These are phyloP conservation scores for Cydia splendana DNA, from an alignment of 1,140 invertebrate genomes.

Conservation along the genomic window DNA sequence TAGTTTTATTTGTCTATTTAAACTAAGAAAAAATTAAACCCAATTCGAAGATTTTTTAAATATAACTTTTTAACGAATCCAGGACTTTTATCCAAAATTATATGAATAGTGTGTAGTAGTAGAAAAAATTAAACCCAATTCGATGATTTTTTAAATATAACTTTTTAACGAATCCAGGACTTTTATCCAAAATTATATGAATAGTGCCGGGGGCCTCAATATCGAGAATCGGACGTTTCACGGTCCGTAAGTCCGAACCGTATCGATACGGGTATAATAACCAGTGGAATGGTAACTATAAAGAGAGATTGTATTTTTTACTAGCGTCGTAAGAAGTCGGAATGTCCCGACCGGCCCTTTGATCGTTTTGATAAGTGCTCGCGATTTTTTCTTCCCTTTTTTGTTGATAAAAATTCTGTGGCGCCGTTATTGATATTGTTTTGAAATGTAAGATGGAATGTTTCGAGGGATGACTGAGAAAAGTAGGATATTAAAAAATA, in stretches of 20 bases:
- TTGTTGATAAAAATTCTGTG: constrained; percentile 61
- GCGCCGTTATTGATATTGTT: constrained; percentile 54
- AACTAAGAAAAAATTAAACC: not conserved
- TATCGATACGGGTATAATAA: constrained; percentile 78
- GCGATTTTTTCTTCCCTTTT: constrained; percentile 60
- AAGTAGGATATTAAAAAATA: constrained; percentile 8
- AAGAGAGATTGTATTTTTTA: constrained; percentile 80
- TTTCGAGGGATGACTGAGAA: constrained; percentile 36
- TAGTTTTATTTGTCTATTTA: not conserved
- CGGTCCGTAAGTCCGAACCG: constrained; percentile 71
- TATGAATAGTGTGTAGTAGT: constrained; percentile 40
- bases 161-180: no score
- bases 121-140: no score
- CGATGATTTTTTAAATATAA: constrained; percentile 8
- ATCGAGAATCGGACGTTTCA: constrained; percentile 70
- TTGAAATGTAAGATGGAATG: constrained; percentile 55
- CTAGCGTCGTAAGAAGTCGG: constrained; percentile 77
- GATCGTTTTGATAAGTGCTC: constrained; percentile 76
- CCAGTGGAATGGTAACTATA: constrained; percentile 79
- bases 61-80: constrained; percentile 22
- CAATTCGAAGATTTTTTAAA: not conserved
- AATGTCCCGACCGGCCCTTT: constrained; percentile 76
- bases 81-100: constrained; percentile 49
- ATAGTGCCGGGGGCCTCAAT: constrained; percentile 56
- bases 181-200: constrained; percentile 50